Base-by-base conservation (phyloP, 2,888 invertebrate species). In the Carcina quercana region DNA sequence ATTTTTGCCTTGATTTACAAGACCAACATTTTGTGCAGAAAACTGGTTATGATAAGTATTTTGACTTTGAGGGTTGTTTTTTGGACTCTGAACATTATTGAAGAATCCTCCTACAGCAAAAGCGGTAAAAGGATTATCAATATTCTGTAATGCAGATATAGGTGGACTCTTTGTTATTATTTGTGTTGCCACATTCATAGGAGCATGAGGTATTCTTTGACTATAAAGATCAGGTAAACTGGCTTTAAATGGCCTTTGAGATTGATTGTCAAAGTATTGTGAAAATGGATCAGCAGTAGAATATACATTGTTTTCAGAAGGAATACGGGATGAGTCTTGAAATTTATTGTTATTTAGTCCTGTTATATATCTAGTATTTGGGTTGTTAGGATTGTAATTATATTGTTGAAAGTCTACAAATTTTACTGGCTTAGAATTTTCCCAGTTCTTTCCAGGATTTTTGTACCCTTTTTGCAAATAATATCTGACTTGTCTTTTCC, bases 71-170 rank as follows among this genome's bases (percentile, higher is more conserved):
- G 33, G 35, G 11, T 24, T 28, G 19, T 17, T 28, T 15, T 28
- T 30, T 15, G 17, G 5, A 40, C 46, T 55, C 38, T 51, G 53
- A 27, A 47, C 54, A 43, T 85, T 86, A 47, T 87, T 88, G 39
- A 82, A 87, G 65, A 87, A 88, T 5, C 86, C 87, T 19, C 87
- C n/a, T n/a, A n/a, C 88, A 41, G 85, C 71, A 32, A 75, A 52
- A 13, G 76, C 59, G 6, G 69, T 47, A 48, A 71, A 82, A 5
- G 63, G 66, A 37, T 74, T 74, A 39, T 67, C 65, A 43, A 67
- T 69, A 28, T 63, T 64, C 15, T 57, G 61, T 32, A 87, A 74
- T 20, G 85, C 73, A 14, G 87, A 86, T 35, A 86, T 76, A 20
- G 85, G 87, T 26, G 87, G 86, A 33, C 85, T 82, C 55, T 86